phyloP scores from a whole-genome alignment of 2,797 vertebrate species.

The Enteromius thamalakanensis region DNA sequence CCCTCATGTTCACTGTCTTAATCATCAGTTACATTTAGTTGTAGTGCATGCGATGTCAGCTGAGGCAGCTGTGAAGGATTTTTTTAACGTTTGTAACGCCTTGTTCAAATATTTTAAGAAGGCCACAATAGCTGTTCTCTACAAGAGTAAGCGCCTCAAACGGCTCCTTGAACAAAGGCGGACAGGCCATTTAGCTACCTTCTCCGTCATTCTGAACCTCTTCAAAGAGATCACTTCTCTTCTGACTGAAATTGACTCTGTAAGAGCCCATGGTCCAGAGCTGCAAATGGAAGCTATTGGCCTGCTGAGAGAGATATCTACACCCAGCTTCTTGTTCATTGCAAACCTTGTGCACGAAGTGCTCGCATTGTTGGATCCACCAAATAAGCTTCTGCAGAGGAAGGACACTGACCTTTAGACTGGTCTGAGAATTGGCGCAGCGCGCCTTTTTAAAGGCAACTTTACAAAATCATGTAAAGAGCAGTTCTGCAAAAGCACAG shows the following conservation, averaged over 20 bases:
- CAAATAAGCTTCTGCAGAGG: slow-evolving; percentile 4
- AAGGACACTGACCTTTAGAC: neutral
- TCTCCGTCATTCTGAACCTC: neutral
- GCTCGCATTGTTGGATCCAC: neutral
- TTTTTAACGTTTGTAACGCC: neutral
- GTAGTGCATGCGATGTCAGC: neutral
- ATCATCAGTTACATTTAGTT: neutral
- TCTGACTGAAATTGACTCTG: slow-evolving; percentile 7
- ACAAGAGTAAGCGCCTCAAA: neutral
- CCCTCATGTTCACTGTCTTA: neutral
- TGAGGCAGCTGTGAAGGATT: neutral
- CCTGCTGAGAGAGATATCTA: neutral
- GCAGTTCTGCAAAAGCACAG: too few species aligned
- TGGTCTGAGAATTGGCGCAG: too few species aligned
- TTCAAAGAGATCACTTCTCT: neutral
- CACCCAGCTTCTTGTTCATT: neutral
- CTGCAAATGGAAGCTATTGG: neutral
- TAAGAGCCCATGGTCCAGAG: slow-evolving; percentile 1
- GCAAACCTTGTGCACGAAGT: neutral
- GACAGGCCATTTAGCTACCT: neutral
- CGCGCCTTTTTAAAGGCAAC: too few species aligned
- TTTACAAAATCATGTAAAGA: too few species aligned
- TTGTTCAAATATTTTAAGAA: slow-evolving; percentile 1
- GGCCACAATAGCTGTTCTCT: neutral
- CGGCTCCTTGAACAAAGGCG: neutral